A percentile compares a stretch with the other conserved stretches of the same genome.
These are phyloP conservation scores for Leptatherina wallacei DNA, from an alignment of 2,797 vertebrate species.

Conservation along the genomic window DNA sequence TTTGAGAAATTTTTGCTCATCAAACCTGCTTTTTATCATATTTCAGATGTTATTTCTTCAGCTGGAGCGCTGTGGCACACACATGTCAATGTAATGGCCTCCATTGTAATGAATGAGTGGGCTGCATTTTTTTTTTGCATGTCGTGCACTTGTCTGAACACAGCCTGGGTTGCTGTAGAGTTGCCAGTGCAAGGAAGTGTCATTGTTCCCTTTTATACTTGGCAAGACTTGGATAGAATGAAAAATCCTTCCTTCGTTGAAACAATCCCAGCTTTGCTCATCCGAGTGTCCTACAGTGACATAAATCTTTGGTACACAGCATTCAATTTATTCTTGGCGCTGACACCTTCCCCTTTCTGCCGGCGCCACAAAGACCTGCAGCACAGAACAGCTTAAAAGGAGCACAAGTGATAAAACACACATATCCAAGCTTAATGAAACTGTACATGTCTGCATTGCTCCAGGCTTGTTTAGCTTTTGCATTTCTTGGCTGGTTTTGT, in stretches of 20 bases:
- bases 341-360: conserved; percentile 19
- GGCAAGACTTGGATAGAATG: conserved; percentile 22
- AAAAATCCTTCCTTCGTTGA: conserved; percentile 9
- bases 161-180: not conserved
- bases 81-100: conserved; percentile 9
- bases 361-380: conserved; percentile 28
- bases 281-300: conserved; percentile 28
- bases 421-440: conserved; percentile 33
- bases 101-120: conserved; percentile 24
- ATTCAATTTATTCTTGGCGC: conserved; percentile 42
- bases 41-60: not conserved
- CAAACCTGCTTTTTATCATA: not conserved
- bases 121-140: not conserved
- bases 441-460: conserved; percentile 29
- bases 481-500: conserved; percentile 40
- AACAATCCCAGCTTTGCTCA: conserved; percentile 29
- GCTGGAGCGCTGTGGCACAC: not conserved
- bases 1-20: not conserved
- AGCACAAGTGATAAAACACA: conserved; percentile 31
- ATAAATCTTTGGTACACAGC: conserved; percentile 40
- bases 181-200: conserved; percentile 15
- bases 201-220: conserved; percentile 29
- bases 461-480: conserved; percentile 28
- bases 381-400: conserved; percentile 28
- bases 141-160: conserved; percentile 7